A percentile compares a stretch with the other conserved stretches of the same genome.
These are phyloP conservation scores for Apodemia mormo DNA, from an alignment of 2,888 invertebrate genomes.

Conservation along the genomic window DNA sequence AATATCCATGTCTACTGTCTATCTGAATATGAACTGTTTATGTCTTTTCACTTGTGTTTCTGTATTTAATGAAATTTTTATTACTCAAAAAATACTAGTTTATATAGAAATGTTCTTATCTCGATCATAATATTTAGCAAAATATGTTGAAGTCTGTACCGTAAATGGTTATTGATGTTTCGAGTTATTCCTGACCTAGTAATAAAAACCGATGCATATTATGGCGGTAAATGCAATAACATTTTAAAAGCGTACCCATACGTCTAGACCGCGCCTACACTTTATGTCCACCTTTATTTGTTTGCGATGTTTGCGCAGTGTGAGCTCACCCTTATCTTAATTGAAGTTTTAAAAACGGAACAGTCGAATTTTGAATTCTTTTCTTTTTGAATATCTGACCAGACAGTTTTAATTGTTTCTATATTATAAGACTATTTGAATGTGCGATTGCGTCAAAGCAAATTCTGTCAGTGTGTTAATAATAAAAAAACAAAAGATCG, in stretches of 20 bases:
- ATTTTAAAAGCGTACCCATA: constrained; percentile 27
- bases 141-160: neutral
- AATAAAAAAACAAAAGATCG: too few relatives aligned
- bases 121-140: too few relatives aligned
- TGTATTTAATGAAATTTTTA: too few relatives aligned
- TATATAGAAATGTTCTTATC: too few relatives aligned
- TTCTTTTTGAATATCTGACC: constrained; percentile 11
- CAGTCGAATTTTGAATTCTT: constrained; percentile 16
- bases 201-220: constrained; percentile 7
- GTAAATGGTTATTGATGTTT: constrained; percentile 2
- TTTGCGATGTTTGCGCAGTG: constrained; percentile 40
- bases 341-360: constrained; percentile 35
- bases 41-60: too few relatives aligned
- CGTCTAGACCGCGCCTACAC: constrained; percentile 35
- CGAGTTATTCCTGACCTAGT: constrained; percentile 4
- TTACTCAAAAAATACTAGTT: too few relatives aligned
- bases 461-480: too few relatives aligned
- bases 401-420: too few relatives aligned
- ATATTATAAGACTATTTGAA: too few relatives aligned
- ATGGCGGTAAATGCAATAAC: constrained; percentile 9
- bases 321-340: constrained; percentile 44
- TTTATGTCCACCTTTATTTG: constrained; percentile 42
- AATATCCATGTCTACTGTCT: too few relatives aligned
- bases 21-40: too few relatives aligned
- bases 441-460: too few relatives aligned